These are phyloP conservation scores for Danio aesculapii DNA, from an alignment of 2,797 vertebrate genomes.

Conservation along the genomic window DNA sequence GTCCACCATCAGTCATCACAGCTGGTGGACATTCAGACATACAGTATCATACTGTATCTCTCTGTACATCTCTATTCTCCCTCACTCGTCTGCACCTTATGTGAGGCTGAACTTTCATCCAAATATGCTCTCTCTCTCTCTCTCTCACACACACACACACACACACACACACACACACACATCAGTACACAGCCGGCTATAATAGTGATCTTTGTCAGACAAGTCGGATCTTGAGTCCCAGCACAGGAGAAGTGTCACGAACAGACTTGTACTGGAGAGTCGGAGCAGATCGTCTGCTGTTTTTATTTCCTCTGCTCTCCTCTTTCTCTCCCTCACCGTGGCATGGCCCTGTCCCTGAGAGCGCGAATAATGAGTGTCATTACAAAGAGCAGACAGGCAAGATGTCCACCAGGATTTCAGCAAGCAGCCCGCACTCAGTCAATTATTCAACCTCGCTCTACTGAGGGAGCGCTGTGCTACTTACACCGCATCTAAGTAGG, in stretches of 20 bases:
- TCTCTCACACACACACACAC: conserved; percentile 37
- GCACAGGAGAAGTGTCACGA: conserved; percentile 25
- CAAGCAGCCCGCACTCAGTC: conserved; percentile 71
- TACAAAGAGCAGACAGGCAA: conserved; percentile 67
- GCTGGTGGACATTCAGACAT: too few species aligned
- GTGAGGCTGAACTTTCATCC: conserved; percentile 52
- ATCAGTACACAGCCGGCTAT: conserved; percentile 21
- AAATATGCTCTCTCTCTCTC: conserved; percentile 9
- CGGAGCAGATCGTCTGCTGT: conserved; percentile 32
- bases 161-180: conserved; percentile 47
- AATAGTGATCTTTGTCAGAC: conserved; percentile 52
- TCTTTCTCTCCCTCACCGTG: conserved; percentile 42
- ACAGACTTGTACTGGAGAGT: conserved; percentile 34
- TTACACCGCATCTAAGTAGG: conserved; percentile 81
- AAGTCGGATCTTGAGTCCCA: conserved; percentile 36
- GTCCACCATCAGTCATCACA: too few species aligned
- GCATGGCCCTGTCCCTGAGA: conserved; percentile 62
- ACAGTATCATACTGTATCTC: too few species aligned
- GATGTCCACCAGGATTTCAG: conserved; percentile 78
- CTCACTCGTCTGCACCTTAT: conserved; percentile 48
- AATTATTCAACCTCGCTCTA: conserved; percentile 80
- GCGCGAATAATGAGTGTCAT: conserved; percentile 74
- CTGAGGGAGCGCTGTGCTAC: conserved; percentile 78
- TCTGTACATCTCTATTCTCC: too few species aligned
- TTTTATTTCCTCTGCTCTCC: conserved; percentile 34